Conservation (phyloP, 2,888 invertebrate genomes). For the Andrena trimmerana region DNA sequence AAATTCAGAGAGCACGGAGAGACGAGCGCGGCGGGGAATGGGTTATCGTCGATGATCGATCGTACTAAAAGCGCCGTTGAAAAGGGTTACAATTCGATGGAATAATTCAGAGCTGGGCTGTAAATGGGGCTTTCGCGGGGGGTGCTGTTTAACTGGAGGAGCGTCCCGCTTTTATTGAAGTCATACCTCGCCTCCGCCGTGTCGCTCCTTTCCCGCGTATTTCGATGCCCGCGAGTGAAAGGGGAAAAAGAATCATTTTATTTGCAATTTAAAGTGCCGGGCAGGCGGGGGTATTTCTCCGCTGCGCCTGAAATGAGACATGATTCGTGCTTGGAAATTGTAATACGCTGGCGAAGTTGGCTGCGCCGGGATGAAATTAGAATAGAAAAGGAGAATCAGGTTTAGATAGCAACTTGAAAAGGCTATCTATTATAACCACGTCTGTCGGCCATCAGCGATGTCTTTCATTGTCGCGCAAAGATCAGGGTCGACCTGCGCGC, state of each 20-base stretch:
- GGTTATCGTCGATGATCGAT: conserved; percentile 61
- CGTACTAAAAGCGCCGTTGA: conserved; percentile 32
- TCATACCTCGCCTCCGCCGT: neutral
- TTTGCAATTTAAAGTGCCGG: neutral
- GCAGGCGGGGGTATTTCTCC: neutral
- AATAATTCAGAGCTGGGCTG: conserved; percentile 37
- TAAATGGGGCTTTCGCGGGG: conserved; percentile 6
- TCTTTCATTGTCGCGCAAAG: conserved; percentile 38
- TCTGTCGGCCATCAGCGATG: neutral
- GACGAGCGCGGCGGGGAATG: conserved; percentile 18
- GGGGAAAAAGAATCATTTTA: conserved; percentile 32
- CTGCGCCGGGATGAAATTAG: neutral
- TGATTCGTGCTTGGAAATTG: neutral
- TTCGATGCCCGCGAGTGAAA: neutral
- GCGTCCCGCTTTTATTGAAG: conserved; percentile 20
- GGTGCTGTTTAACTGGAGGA: conserved; percentile 19
- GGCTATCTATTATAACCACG: neutral
- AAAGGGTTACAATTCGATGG: conserved; percentile 37
- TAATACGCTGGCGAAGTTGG: neutral
- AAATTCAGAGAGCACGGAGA: conserved; percentile 18
- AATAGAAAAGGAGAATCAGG: neutral
- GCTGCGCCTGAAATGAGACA: conserved; percentile 18
- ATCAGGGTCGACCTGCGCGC: conserved; percentile 29
- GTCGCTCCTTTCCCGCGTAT: neutral
- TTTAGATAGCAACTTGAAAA: neutral